These are phyloP conservation scores for Drosophila sproati DNA, from an alignment of 1,140 invertebrate genomes.

Conservation along the genomic window DNA sequence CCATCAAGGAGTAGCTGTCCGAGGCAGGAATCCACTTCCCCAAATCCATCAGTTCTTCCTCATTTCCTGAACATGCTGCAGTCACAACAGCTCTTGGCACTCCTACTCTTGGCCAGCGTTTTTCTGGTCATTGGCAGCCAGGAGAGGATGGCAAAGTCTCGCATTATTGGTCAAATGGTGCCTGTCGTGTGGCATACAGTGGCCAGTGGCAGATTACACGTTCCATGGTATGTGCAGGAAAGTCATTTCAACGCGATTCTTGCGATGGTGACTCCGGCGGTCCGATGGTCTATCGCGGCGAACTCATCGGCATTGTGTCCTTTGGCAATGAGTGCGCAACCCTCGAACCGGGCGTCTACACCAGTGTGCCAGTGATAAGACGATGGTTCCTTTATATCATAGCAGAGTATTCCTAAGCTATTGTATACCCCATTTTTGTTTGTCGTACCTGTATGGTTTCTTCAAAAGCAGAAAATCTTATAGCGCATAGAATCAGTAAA, in stretches of 20 bases:
- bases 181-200: slow-evolving; percentile 40
- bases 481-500: too few relatives aligned
- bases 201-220: slow-evolving; percentile 49
- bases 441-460: neutral
- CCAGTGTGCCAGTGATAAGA: slow-evolving; percentile 57
- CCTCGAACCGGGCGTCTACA: slow-evolving; percentile 59
- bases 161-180: slow-evolving; percentile 60
- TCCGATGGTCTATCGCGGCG: slow-evolving; percentile 52
- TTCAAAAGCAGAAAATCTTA: too few relatives aligned
- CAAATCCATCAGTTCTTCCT: slow-evolving; percentile 16
- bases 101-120: slow-evolving; percentile 17
- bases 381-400: slow-evolving; percentile 51
- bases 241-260: slow-evolving; percentile 48
- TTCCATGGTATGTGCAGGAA: slow-evolving; percentile 57
- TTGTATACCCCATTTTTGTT: neutral
- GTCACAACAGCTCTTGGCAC: slow-evolving; percentile 12
- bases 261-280: slow-evolving; percentile 69
- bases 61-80: slow-evolving; percentile 11
- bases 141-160: slow-evolving; percentile 33
- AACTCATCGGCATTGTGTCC: slow-evolving; percentile 61
- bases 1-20: too few relatives aligned
- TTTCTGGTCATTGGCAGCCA: neutral
- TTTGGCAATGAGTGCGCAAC: slow-evolving; percentile 57
- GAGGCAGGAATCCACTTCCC: neutral
- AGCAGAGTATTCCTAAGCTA: slow-evolving; percentile 30